These are phyloP conservation scores for Nemapogon koenigi DNA, from an alignment of 2,888 invertebrate species.

Conservation along the genomic window DNA sequence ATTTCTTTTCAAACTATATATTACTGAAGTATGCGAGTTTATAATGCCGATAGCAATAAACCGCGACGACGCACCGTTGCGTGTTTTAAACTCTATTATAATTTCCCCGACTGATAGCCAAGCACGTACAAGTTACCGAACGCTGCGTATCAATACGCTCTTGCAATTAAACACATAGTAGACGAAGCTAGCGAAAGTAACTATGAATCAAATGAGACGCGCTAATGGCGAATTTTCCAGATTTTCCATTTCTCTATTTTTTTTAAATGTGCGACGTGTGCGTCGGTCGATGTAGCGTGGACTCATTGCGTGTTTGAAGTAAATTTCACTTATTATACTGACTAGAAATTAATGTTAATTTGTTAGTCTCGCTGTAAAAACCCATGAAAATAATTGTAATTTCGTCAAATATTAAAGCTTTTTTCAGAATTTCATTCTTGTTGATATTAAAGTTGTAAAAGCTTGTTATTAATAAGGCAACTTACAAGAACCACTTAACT, in stretches of 20 bases:
- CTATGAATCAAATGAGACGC: slow-evolving; percentile 35
- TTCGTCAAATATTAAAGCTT: too few relatives aligned
- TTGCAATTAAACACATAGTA: slow-evolving; percentile 1
- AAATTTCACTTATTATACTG: slow-evolving; percentile 36
- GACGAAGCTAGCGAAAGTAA: slow-evolving; percentile 49
- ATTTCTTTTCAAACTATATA: too few relatives aligned
- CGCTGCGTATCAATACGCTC: not conserved
- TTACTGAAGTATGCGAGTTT: too few relatives aligned
- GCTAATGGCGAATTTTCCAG: slow-evolving; percentile 34
- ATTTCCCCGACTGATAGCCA: too few relatives aligned
- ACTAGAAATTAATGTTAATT: slow-evolving; percentile 8
- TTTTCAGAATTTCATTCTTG: too few relatives aligned
- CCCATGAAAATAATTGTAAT: slow-evolving; percentile 1
- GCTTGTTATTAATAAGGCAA: too few relatives aligned
- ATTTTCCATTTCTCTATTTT: slow-evolving; percentile 36
- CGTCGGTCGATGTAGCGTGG: slow-evolving; percentile 46
- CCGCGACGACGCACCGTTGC: too few relatives aligned
- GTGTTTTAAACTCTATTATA: too few relatives aligned
- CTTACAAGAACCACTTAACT: too few relatives aligned
- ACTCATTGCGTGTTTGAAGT: slow-evolving; percentile 35
- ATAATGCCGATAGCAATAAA: too few relatives aligned
- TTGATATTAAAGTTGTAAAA: too few relatives aligned
- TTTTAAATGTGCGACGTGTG: slow-evolving; percentile 31
- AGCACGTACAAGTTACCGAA: too few relatives aligned
- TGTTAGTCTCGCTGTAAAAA: slow-evolving; percentile 7